Evolutionary conservation across 2,113 vertebrate species (phyloP).

Genomic region (Elachura formosa): DNA sequence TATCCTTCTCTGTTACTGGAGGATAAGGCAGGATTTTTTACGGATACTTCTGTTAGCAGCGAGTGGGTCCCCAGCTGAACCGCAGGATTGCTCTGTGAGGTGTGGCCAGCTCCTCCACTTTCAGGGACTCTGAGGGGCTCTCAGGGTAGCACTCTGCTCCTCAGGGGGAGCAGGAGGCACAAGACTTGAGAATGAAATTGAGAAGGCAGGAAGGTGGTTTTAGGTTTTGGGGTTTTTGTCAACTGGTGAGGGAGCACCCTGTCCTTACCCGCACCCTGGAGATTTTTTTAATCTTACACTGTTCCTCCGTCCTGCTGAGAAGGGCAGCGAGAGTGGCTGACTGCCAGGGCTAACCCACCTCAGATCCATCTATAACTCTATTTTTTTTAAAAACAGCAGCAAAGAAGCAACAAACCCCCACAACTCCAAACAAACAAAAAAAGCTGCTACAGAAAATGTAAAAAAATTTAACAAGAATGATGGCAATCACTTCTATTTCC

Average conservation of each 20-base stretch:
- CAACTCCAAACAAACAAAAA: background rate
- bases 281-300: background rate
- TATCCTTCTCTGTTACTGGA: background rate
- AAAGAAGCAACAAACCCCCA: accelerated
- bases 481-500: background rate
- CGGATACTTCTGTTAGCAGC: background rate
- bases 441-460: background rate
- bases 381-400: background rate
- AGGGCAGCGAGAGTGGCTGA: background rate
- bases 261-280: accelerated
- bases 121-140: background rate
- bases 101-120: background rate
- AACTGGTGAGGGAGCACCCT: background rate
- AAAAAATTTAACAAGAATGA: background rate
- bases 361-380: background rate
- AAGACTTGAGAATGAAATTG: accelerated
- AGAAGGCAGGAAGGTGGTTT: background rate
- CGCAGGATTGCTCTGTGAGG: background rate
- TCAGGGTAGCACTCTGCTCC: background rate
- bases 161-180: background rate
- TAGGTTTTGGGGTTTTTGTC: background rate
- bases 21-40: background rate
- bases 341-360: background rate
- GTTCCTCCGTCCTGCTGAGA: background rate
- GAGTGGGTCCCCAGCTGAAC: background rate